These are phyloP conservation scores for Anaspis maculata DNA, from an alignment of 2,888 invertebrate genomes.

Conservation along the genomic window DNA sequence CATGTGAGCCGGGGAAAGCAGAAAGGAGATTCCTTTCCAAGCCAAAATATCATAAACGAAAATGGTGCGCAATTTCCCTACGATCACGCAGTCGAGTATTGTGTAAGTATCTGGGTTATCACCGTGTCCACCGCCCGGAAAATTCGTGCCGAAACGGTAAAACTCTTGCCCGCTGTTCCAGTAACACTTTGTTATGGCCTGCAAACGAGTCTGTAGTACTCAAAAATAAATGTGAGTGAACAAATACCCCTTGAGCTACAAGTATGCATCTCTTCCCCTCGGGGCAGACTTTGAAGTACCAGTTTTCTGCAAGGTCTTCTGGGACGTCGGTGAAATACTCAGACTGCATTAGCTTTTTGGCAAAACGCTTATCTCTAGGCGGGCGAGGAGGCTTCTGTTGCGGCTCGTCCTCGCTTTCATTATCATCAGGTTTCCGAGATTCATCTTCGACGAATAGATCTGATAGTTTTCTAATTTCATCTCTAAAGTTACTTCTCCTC, in stretches of 20 bases:
- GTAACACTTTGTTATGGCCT: constrained; percentile 12
- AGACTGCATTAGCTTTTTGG: constrained; percentile 68
- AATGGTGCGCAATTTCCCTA: constrained; percentile 51
- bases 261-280: too few relatives aligned
- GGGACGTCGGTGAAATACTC: constrained; percentile 92
- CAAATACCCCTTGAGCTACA: too few relatives aligned
- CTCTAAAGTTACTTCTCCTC: too few relatives aligned
- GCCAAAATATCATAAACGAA: constrained; percentile 77
- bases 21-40: constrained; percentile 55
- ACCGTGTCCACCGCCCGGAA: constrained; percentile 64
- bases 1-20: constrained; percentile 59
- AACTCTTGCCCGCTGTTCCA: constrained; percentile 13
- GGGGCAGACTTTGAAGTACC: constrained; percentile 75
- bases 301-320: constrained; percentile 58
- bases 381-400: too few relatives aligned
- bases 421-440: too few relatives aligned
- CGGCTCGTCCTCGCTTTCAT: too few relatives aligned
- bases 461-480: too few relatives aligned
- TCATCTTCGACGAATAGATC: too few relatives aligned
- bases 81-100: constrained; percentile 79
- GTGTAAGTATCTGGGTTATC: constrained; percentile 45
- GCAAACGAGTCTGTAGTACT: too few relatives aligned
- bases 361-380: constrained; percentile 16
- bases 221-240: too few relatives aligned
- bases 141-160: constrained; percentile 48